Percentiles rank a stretch among this genome's conserved stretches.
These are phyloP conservation scores for Cuculus canorus DNA, from an alignment of 2,797 vertebrate genomes.

Conservation along the genomic window DNA sequence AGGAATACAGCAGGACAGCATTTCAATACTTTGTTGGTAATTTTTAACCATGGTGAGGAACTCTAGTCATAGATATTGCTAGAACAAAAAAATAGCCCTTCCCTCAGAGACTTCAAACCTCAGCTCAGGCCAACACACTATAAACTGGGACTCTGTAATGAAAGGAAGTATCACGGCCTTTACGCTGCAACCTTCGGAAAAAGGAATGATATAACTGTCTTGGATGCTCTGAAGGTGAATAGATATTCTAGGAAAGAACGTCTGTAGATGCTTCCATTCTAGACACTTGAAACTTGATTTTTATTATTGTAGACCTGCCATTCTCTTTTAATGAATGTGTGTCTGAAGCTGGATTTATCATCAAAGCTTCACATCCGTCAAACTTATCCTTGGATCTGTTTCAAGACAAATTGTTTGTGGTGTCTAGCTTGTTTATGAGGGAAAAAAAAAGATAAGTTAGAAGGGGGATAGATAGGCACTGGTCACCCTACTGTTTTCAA, in stretches of 20 bases:
- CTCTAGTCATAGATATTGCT: not conserved
- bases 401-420: not conserved
- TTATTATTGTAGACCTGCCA: not conserved
- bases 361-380: not conserved
- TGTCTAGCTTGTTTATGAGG: not conserved
- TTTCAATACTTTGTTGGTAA: not conserved
- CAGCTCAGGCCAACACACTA: not conserved
- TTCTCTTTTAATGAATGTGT: not conserved
- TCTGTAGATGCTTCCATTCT: not conserved
- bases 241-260: not conserved
- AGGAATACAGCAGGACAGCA: not conserved
- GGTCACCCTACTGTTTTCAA: not conserved
- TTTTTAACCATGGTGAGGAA: not conserved
- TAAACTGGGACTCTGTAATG: not conserved
- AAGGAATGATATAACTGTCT: not conserved
- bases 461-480: not conserved
- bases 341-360: constrained; percentile 10
- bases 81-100: not conserved
- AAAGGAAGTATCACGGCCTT: not conserved
- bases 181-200: not conserved
- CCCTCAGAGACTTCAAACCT: not conserved
- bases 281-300: not conserved
- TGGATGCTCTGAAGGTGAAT: not conserved
- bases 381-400: not conserved
- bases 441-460: not conserved